Conservation (phyloP, 2,113 vertebrate species). For the Lepus timidus region DNA sequence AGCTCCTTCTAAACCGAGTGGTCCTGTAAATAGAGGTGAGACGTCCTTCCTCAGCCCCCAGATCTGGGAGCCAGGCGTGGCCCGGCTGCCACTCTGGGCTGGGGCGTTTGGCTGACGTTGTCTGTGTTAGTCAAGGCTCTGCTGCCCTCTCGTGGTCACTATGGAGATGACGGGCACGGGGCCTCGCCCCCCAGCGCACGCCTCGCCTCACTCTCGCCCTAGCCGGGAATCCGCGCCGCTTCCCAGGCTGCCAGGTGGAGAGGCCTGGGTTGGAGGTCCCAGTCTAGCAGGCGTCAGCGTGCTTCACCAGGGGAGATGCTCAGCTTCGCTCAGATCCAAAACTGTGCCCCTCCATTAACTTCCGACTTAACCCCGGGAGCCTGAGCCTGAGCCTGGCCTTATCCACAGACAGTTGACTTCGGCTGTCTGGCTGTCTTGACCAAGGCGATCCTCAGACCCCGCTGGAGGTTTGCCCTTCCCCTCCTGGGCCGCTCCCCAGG, state of each 20-base stretch:
- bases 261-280: neutral
- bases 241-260: neutral
- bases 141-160: constrained; percentile 70
- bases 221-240: neutral
- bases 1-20: neutral
- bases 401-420: neutral
- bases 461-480: neutral
- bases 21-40: neutral
- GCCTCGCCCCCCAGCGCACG: neutral
- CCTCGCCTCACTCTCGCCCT: no score
- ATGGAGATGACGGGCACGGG: neutral
- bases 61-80: neutral
- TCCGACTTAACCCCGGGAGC: no score
- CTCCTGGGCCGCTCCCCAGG: neutral
- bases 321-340: neutral
- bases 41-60: neutral
- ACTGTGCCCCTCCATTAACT: neutral
- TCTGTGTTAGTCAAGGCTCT: constrained; percentile 70
- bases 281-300: neutral
- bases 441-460: neutral
- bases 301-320: neutral
- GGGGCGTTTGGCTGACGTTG: neutral
- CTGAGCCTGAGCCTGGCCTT: neutral
- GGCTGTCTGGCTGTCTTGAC: no score
- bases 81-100: rapidly evolving